Evolutionary conservation across 2,797 vertebrate genomes (phyloP).

Genomic region (Acipenser transmontanus): DNA sequence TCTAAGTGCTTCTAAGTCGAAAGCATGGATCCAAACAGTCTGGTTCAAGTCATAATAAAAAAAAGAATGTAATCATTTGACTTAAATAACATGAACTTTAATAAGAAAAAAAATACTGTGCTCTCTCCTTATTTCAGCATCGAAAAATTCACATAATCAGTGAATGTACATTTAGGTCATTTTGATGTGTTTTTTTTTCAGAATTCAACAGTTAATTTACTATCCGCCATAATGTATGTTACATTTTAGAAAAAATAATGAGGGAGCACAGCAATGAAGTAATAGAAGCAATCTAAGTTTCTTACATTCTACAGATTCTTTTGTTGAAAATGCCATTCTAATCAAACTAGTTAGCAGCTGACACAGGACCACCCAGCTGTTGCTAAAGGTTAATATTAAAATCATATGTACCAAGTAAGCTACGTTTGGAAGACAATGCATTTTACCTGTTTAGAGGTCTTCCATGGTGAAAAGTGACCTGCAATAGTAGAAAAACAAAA

Average conservation of each 20-base stretch:
- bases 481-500: conserved; percentile 71
- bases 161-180: too few species aligned
- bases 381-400: conserved; percentile 6
- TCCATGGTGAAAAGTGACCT: conserved; percentile 99
- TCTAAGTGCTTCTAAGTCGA: neutral
- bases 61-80: neutral
- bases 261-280: neutral
- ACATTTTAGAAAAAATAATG: neutral
- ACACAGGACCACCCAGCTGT: conserved; percentile 9
- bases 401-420: conserved; percentile 15
- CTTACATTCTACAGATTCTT: neutral
- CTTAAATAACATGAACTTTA: too few species aligned
- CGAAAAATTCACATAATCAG: too few species aligned
- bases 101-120: too few species aligned
- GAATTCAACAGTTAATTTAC: too few species aligned
- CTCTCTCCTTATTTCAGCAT: too few species aligned
- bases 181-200: too few species aligned
- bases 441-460: conserved; percentile 96
- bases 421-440: conserved; percentile 29
- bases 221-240: too few species aligned
- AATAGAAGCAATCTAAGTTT: neutral
- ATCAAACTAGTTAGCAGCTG: conserved; percentile 18
- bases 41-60: neutral
- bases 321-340: neutral
- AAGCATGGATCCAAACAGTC: conserved; percentile 4